Evolutionary conservation across 2,113 vertebrate species (phyloP), one percentile per base, ranked within the genome.

Genomic region (Paraplagusia blochii): DNA sequence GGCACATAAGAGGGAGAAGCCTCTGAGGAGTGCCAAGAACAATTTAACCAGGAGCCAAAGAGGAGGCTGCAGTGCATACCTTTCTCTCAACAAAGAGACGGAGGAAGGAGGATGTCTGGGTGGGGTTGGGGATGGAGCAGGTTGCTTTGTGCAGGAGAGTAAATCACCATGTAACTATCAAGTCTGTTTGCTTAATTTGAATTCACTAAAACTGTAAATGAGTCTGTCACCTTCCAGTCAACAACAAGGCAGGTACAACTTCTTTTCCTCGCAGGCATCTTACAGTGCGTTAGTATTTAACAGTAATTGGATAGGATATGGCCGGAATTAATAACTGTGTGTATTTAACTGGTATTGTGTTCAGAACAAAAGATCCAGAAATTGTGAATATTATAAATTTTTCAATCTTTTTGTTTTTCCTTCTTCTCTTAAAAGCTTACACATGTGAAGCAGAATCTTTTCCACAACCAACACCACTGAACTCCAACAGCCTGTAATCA

Each of bases 401-500:
- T 6, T 29, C 3, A n/a, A n/a, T n/a, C n/a, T n/a, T n/a, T n/a
- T n/a, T n/a, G n/a, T n/a, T 29, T 29, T 29, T 29, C 22, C 22
- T 29, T 6, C 22, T 29, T 4, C 22, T 6, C 6, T 29, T 6
- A 29, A 79, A 74, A 67, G 66, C 65, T 65, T 76, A 81, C 75
- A 77, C 78, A 83, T 83, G 82, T 84, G 77, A 56, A 70, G 63
- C 79, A 76, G 73, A 79, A 64, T 63, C 74, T 69, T 65, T n/a
- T 75, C 79, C 54, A 72, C 63, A 67, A 63, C 59, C 51, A 70
- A 42, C 66, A 60, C 65, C 54, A 43, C 82, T 80, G 75, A 79
- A 73, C 80, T 84, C 82, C 85, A 82, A 77, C 77, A 76, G 81
- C 13, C 69, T 84, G 83, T 87, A 83, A 82, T 85, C 83, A 88